These are phyloP conservation scores for Branchipolynoe longqiensis DNA, from an alignment of 2,888 invertebrate species.

Conservation along the genomic window DNA sequence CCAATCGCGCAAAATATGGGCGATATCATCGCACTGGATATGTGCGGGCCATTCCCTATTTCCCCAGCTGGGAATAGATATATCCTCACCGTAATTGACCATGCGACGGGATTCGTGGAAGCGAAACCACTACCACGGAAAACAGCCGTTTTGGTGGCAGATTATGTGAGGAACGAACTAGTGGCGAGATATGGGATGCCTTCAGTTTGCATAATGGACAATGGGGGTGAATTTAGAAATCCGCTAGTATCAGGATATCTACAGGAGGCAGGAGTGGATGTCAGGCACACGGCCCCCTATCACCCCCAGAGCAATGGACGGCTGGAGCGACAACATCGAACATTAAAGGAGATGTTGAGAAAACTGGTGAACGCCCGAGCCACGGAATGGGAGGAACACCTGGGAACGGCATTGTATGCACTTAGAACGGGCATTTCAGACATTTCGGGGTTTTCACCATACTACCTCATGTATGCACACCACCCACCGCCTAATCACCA, in stretches of 20 bases:
- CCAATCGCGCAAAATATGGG: neutral
- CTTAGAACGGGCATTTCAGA: neutral
- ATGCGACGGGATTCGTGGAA: constrained; percentile 14
- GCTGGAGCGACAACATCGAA: neutral
- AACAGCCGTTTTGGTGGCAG: neutral
- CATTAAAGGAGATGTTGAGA: neutral
- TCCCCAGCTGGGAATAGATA: neutral
- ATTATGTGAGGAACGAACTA: neutral
- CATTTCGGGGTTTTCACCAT: neutral
- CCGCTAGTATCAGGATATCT: neutral
- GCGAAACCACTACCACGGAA: constrained; percentile 8
- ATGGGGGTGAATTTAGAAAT: neutral
- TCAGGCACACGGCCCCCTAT: neutral
- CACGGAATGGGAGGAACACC: neutral
- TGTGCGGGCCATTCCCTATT: neutral
- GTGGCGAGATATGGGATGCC: neutral
- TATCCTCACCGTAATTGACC: neutral
- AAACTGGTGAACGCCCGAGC: neutral
- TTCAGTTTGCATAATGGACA: neutral
- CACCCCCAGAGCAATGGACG: neutral
- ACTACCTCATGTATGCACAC: neutral
- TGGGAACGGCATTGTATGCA: neutral
- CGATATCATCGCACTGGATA: neutral
- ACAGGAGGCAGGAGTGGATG: neutral
- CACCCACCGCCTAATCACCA: no score